Conservation (phyloP, 2,888 invertebrate species). For the Drosophila formosana region DNA sequence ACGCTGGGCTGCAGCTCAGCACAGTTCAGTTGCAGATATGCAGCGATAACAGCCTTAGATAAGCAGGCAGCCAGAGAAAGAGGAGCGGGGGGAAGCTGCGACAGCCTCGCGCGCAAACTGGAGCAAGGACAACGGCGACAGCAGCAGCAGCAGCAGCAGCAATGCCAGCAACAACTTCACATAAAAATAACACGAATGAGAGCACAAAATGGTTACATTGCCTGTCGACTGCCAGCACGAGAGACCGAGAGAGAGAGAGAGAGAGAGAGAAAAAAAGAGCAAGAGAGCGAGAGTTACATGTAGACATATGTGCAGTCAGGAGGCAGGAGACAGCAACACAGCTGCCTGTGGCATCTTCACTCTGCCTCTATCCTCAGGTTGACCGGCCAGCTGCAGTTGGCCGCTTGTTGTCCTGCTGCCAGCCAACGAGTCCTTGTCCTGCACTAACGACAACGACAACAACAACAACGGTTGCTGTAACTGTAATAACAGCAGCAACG, state of each 20-base stretch:
- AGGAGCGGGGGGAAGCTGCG: constrained; percentile 23
- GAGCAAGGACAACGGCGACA: constrained; percentile 70
- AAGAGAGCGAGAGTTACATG: neutral
- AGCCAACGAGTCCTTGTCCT: constrained; percentile 55
- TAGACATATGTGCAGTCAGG: constrained; percentile 38
- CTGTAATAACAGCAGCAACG: constrained; percentile 28
- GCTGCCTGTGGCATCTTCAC: constrained; percentile 32
- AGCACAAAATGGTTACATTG: constrained; percentile 38
- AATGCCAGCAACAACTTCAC: constrained; percentile 66
- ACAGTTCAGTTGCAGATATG: constrained; percentile 47
- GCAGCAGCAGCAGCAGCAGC: constrained; percentile 50
- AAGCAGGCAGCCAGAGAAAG: constrained; percentile 35
- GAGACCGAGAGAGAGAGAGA: constrained; percentile 1
- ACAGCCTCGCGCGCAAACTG: constrained; percentile 51
- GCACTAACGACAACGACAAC: constrained; percentile 27
- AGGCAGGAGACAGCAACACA: neutral
- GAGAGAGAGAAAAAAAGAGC: neutral
- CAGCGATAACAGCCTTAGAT: constrained; percentile 67
- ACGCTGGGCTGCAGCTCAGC: constrained; percentile 31
- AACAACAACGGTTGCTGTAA: constrained; percentile 5
- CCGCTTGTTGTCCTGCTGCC: constrained; percentile 49
- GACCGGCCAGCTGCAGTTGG: constrained; percentile 59
- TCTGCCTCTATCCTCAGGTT: constrained; percentile 34
- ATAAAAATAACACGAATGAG: constrained; percentile 48
- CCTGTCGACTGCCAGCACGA: constrained; percentile 21